These are phyloP conservation scores for Daktulosphaira vitifoliae DNA, from an alignment of 1,140 invertebrate species.

Conservation along the genomic window DNA sequence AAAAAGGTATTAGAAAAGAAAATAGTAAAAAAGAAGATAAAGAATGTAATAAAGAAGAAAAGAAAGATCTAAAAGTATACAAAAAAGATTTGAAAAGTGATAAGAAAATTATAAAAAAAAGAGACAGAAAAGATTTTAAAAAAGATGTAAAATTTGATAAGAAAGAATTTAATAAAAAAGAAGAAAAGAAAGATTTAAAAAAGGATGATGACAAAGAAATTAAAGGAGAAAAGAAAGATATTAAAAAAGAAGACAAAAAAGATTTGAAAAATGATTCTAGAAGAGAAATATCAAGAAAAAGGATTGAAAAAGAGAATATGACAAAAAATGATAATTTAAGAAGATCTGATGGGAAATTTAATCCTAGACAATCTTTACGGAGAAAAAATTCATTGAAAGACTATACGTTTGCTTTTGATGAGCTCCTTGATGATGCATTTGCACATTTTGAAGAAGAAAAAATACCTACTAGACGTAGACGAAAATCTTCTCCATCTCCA, in stretches of 20 bases:
- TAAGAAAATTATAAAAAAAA: not conserved
- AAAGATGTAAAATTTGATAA: not conserved
- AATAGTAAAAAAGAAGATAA: not conserved
- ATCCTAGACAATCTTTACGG: not conserved
- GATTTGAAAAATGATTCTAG: not conserved
- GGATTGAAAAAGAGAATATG: conserved; percentile 2
- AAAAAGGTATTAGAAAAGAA: not conserved
- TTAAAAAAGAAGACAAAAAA: not conserved
- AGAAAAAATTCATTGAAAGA: conserved; percentile 22
- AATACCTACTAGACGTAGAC: not conserved
- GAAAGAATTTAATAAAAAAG: conserved; percentile 22
- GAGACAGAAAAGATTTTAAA: not conserved
- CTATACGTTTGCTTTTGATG: conserved; percentile 16
- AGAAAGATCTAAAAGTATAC: not conserved
- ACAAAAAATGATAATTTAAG: conserved; percentile 14
- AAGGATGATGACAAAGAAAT: not conserved
- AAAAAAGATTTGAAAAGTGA: conserved; percentile 5
- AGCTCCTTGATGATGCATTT: conserved; percentile 12
- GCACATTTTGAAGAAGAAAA: conserved; percentile 1
- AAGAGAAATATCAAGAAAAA: not conserved
- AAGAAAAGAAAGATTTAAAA: conserved; percentile 11
- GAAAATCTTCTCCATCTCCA: not conserved
- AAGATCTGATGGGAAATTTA: not conserved
- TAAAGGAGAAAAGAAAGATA: not conserved
- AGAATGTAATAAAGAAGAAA: conserved; percentile 11